Conservation (phyloP, 2,888 invertebrate species). For the Blomia tropicalis region DNA sequence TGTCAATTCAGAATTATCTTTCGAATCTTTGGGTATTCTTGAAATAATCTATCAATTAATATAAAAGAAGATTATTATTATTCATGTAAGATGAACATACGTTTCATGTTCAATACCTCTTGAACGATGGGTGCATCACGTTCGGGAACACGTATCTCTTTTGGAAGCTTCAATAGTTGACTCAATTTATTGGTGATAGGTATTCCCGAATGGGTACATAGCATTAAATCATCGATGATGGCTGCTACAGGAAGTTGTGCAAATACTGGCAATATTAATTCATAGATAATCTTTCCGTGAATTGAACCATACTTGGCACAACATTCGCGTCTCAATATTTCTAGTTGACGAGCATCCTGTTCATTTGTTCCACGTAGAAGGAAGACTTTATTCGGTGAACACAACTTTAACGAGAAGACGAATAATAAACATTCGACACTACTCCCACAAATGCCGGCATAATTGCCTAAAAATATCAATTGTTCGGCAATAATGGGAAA, state of each 20-base stretch:
- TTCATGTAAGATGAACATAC: too few species aligned
- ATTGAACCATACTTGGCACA: conserved; percentile 47
- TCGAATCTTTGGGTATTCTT: too few species aligned
- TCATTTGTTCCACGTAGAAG: conserved; percentile 59
- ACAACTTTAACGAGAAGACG: conserved; percentile 52
- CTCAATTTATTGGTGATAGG: not conserved
- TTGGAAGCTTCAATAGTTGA: not conserved
- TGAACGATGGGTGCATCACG: not conserved
- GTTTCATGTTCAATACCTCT: too few species aligned
- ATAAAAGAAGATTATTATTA: too few species aligned
- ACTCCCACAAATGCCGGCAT: conserved; percentile 53
- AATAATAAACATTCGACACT: conserved; percentile 46
- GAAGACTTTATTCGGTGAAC: conserved; percentile 48
- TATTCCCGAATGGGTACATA: conserved; percentile 43
- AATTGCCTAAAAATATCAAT: conserved; percentile 57
- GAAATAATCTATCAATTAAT: too few species aligned
- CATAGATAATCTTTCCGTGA: conserved; percentile 50
- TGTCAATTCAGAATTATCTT: too few species aligned
- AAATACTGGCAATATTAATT: conserved; percentile 51
- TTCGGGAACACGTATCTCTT: not conserved
- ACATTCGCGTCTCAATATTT: conserved; percentile 57
- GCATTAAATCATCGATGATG: conserved; percentile 54
- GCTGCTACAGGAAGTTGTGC: conserved; percentile 57
- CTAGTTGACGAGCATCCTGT: conserved; percentile 51
- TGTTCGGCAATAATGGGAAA: conserved; percentile 49